Conservation (phyloP, 2,113 vertebrate species). For the Entosphenus tridentatus region DNA sequence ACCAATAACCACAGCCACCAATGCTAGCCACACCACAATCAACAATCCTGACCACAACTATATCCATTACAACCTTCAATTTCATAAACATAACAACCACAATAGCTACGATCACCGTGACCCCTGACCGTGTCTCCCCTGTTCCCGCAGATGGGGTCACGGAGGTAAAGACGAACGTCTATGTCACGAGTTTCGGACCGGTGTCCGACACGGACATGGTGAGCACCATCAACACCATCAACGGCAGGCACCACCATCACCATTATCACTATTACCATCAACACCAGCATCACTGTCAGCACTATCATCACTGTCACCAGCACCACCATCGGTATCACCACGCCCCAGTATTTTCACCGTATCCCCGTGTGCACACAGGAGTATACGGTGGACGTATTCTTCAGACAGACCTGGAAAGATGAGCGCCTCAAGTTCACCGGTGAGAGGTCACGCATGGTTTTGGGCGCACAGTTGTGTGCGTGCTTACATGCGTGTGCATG, state of each 20-base stretch:
- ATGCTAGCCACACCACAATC: too few relatives aligned
- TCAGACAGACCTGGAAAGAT: constrained; percentile 1
- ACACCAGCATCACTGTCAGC: background rate
- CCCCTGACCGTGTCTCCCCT: too few relatives aligned
- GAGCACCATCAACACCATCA: constrained; percentile 13
- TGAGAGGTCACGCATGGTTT: constrained; percentile 63
- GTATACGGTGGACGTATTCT: constrained; percentile 3
- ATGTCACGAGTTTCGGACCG: constrained; percentile 87
- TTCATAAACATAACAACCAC: too few relatives aligned
- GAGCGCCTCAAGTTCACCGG: constrained; percentile 18
- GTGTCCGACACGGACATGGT: constrained; percentile 96
- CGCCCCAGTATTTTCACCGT: too few relatives aligned
- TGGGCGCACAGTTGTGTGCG: constrained; percentile 13
- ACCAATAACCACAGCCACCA: too few relatives aligned
- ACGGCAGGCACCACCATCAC: background rate
- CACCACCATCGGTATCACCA: too few relatives aligned
- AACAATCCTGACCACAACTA: too few relatives aligned
- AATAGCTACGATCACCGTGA: too few relatives aligned
- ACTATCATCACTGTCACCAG: too few relatives aligned
- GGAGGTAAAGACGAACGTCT: constrained; percentile 88
- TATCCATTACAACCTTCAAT: too few relatives aligned
- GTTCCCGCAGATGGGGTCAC: constrained; percentile 52
- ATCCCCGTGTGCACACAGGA: background rate
- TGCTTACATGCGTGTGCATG: background rate
- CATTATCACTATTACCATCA: background rate